phyloP scores from a whole-genome alignment of 2,888 invertebrate genomes.

The Spodoptera littoralis region DNA sequence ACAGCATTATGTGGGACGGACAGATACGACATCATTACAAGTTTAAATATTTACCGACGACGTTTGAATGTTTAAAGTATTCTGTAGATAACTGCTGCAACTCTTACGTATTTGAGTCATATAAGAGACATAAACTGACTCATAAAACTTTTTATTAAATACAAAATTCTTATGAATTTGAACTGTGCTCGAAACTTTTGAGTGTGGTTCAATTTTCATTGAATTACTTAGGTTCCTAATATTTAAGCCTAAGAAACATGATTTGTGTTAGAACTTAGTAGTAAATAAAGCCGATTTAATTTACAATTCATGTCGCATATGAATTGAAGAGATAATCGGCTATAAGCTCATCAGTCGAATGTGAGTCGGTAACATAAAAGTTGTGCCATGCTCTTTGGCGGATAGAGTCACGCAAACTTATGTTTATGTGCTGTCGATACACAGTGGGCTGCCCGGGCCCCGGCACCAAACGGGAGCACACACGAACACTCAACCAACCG shows the following conservation, averaged over 20 bases:
- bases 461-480: constrained; percentile 56
- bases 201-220: too few species aligned
- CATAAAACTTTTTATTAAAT: neutral
- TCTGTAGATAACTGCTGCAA: constrained; percentile 32
- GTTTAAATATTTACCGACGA: constrained; percentile 61
- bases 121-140: neutral
- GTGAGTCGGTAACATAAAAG: constrained; percentile 26
- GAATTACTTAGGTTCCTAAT: too few species aligned
- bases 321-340: constrained; percentile 24
- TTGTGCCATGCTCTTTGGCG: constrained; percentile 16
- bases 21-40: constrained; percentile 54
- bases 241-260: too few species aligned
- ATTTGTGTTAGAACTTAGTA: too few species aligned
- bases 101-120: constrained; percentile 20
- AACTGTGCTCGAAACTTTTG: too few species aligned
- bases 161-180: neutral
- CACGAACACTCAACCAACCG: constrained; percentile 57
- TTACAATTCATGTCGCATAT: constrained; percentile 1
- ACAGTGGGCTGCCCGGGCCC: constrained; percentile 13
- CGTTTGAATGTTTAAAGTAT: constrained; percentile 39
- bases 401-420: constrained; percentile 61
- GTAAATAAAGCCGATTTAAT: neutral
- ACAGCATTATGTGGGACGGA: constrained; percentile 56
- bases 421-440: constrained; percentile 51
- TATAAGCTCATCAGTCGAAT: constrained; percentile 30